Evolutionary conservation across 1,140 invertebrate genomes (phyloP), one percentile per base, ranked within the genome.

Genomic region (Alviniconcha marisindica): DNA sequence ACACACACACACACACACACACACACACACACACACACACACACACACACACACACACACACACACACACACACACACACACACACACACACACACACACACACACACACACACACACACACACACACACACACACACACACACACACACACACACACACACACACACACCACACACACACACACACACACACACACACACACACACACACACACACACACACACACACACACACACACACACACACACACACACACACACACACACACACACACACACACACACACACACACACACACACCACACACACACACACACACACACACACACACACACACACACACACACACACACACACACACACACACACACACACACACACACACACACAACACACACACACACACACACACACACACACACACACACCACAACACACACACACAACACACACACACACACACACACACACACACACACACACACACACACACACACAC

Each of bases 21-120:
- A 36, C 76, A 54, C 76, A 36, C 76, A 54, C 76, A 36, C 76
- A 77, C 76, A 36, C 76, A 77, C 44, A 36, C 73, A 76, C 73
- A 51, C 73, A 44, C 73, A 51, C 73, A 76, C 73, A 31, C 73
- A 76, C 73, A 42, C 40, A 44, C 73, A 28, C 73, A 48, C 73
- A 36, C 38, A 73, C 38, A 73, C 38, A 42, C 69, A 42, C 38
- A 73, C 38, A 14, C 33, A 42, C 14, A 33, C 69, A 42, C 33
- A 38, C 33, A 38, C 38, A 42, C 69, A 38, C 38, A 73, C 33
- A 73, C 69, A 73, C 33, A 42, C 38, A 36, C 38, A 73, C 33
- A 15, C 44, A 42, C 69, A 38, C 33, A 36, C 69, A 73, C 69
- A 73, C 69, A 73, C 33, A 42, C 5, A 73, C 33, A 73, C 33